Conservation (phyloP, 2,888 invertebrate genomes). For the Agrotis clavis region DNA sequence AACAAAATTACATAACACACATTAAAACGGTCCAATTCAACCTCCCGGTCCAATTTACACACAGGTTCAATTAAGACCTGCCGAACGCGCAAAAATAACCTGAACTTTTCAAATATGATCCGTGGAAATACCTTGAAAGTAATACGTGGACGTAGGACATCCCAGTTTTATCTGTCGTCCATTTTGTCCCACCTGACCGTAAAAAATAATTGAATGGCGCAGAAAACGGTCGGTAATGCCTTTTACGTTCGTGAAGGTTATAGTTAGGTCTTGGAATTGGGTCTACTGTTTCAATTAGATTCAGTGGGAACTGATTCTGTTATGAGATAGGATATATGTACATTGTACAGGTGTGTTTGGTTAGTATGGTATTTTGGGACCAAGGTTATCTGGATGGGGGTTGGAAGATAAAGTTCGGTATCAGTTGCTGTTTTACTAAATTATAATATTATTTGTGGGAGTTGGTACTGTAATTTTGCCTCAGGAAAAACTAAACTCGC, state of each 20-base stretch:
- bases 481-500: too few species aligned
- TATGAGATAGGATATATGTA: conserved; percentile 48
- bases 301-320: conserved; percentile 57
- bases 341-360: not conserved
- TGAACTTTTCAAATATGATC: conserved; percentile 75
- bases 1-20: conserved; percentile 46
- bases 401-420: not conserved
- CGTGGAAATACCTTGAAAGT: conserved; percentile 69
- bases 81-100: conserved; percentile 68
- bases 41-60: conserved; percentile 45
- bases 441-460: not conserved
- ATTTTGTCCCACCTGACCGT: conserved; percentile 86
- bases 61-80: conserved; percentile 59
- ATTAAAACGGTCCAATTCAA: conserved; percentile 47
- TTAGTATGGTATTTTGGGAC: conserved; percentile 12
- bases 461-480: not conserved
- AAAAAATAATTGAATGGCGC: conserved; percentile 89
- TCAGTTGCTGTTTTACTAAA: not conserved
- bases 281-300: conserved; percentile 67
- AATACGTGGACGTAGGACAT: conserved; percentile 67
- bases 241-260: conserved; percentile 65
- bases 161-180: conserved; percentile 81
- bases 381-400: conserved; percentile 1
- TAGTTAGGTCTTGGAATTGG: conserved; percentile 70
- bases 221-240: conserved; percentile 77